Base-by-base conservation (phyloP, 2,797 vertebrate genomes). In the Esox masquinongy region DNA sequence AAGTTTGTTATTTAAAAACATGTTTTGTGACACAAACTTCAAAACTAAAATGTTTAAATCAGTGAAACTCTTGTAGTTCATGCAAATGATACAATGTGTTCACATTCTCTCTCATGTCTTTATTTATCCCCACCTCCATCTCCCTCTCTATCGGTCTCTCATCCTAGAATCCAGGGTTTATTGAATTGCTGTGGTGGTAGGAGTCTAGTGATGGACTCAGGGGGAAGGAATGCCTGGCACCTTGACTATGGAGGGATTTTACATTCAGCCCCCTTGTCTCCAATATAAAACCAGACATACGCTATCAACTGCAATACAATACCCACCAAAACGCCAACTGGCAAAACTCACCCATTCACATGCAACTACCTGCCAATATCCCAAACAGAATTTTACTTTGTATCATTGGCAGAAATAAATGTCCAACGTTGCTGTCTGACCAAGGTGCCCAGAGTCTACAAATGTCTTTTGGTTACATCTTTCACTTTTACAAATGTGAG, bases 191-290 rank as follows among this genome's bases (percentile, higher is more conserved):
- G 79, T 77, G 80, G 82, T 71, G 74, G 77, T 75, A 63, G 77
- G 76, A 61, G 77, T 26, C 63, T 68, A 64, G 74, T 53, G 69
- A 74, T 82, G 70, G 82, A 88, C 79, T 92, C 89, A 93, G 36
- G 53, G 75, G 91, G 87, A 92, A 93, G 91, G 89, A 91, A 92
- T 91, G 85, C 85, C 81, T 64, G 87, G 88, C 90, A 80, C 83
- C 82, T 84, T 79, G 59, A 84, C 82, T 81, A 90, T 87, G 78
- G 78, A 26, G 59, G 64, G 87, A 86, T 84, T 89, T 90, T 81
- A 74, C 17, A 74, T 82, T 67, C 74, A 84, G 80, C 89, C 88
- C 82, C 71, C 75, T 77, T n/a, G 39, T 77, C 71, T 83, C 77
- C 64, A 82, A 83, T 83, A 73, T 53, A 82, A 84, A 66, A 82